These are phyloP conservation scores for Phainopepla nitens DNA, from an alignment of 2,113 vertebrate genomes.

Conservation along the genomic window DNA sequence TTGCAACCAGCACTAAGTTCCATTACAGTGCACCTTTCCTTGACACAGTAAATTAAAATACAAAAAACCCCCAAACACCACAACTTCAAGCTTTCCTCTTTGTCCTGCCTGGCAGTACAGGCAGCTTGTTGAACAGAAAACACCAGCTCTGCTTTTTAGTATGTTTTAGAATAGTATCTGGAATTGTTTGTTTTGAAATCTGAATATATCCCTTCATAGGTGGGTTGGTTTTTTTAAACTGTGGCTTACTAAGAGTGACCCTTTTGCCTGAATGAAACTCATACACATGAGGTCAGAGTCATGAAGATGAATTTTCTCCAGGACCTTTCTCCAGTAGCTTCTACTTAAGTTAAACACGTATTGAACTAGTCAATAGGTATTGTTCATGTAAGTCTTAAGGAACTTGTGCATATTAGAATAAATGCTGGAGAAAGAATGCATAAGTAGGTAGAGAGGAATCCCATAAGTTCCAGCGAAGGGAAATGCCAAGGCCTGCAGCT, in stretches of 20 bases:
- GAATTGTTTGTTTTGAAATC: constrained; percentile 1
- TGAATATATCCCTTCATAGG: neutral
- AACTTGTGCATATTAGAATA: neutral
- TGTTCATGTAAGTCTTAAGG: neutral
- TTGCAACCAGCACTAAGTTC: neutral
- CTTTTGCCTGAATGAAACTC: neutral
- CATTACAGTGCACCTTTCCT: neutral
- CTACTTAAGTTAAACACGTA: neutral
- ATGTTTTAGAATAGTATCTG: neutral
- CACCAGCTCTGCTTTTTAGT: neutral
- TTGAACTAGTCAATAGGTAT: neutral
- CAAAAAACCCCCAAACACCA: too few species aligned
- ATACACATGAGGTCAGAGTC: neutral
- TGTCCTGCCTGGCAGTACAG: neutral
- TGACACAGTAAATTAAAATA: neutral
- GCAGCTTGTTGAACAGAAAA: neutral
- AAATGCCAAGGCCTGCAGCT: neutral
- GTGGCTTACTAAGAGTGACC: neutral
- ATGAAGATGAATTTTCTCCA: neutral
- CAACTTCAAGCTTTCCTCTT: neutral
- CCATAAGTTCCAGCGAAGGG: neutral
- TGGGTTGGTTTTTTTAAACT: neutral
- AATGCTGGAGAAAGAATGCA: neutral
- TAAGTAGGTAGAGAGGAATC: neutral
- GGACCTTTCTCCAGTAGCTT: neutral